phyloP scores from a whole-genome alignment of 2,113 vertebrate species.

The Ornithorhynchus anatinus region DNA sequence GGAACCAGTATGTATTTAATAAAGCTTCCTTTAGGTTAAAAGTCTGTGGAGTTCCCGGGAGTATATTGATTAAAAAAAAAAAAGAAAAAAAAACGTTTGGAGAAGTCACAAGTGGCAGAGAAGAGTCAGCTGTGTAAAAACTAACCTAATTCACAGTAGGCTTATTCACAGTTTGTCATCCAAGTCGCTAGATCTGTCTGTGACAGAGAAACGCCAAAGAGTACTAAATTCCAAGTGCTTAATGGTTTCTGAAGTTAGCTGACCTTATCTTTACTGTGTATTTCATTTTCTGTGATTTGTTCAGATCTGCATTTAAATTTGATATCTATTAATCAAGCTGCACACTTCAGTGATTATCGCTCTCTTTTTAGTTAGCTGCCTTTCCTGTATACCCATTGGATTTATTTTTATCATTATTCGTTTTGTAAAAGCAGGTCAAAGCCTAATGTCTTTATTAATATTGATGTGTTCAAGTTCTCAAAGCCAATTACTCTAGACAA shows the following conservation, averaged over 20 bases:
- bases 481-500: constrained; percentile 34
- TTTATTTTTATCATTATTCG: constrained; percentile 35
- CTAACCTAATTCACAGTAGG: no score
- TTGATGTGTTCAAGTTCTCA: constrained; percentile 8
- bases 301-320: constrained; percentile 22
- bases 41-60: no score
- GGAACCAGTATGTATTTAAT: no score
- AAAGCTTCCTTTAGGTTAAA: no score
- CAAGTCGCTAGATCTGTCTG: not conserved
- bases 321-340: constrained; percentile 10
- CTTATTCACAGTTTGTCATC: not conserved
- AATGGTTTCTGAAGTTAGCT: not conserved
- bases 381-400: not conserved
- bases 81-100: no score
- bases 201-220: not conserved
- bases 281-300: constrained; percentile 16
- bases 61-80: no score
- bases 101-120: no score
- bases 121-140: no score
- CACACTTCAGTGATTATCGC: not conserved
- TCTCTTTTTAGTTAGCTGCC: not conserved
- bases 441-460: constrained; percentile 39
- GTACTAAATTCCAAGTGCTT: not conserved
- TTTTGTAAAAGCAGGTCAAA: not conserved
- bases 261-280: not conserved